Percentiles rank a stretch among this genome's conserved stretches.
Conservation (phyloP, 2,888 invertebrate species). For the Spisula subtruncata region DNA sequence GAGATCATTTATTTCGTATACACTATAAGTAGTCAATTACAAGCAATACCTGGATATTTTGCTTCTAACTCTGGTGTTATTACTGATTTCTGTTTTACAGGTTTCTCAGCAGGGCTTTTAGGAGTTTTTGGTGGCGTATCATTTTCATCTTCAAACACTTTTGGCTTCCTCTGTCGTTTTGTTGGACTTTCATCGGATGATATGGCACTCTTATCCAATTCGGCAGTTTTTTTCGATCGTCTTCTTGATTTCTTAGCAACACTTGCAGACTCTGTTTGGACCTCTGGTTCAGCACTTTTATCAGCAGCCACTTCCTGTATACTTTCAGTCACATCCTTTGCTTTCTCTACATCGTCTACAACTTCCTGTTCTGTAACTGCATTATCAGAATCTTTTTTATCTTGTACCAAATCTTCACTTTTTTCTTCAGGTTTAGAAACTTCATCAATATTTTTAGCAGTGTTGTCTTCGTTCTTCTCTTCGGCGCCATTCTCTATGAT, state of each 20-base stretch:
- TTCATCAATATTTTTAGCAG: slow-evolving; percentile 2
- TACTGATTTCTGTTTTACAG: slow-evolving; percentile 63
- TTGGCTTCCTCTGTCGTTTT: slow-evolving; percentile 74
- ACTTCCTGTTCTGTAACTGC: background rate
- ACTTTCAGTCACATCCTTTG: slow-evolving; percentile 25
- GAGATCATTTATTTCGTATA: too few relatives aligned
- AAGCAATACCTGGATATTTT: slow-evolving; percentile 64
- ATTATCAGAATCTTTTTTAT: background rate
- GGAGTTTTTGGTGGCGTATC: slow-evolving; percentile 58
- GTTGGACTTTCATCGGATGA: slow-evolving; percentile 55
- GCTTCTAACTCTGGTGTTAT: slow-evolving; percentile 59
- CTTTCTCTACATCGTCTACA: background rate
- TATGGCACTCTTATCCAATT: slow-evolving; percentile 20
- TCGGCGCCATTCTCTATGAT: background rate
- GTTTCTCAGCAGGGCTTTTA: slow-evolving; percentile 57
- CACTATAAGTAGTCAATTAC: background rate
- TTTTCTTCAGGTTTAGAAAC: background rate
- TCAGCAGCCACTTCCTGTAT: slow-evolving; percentile 19
- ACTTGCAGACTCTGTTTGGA: slow-evolving; percentile 23
- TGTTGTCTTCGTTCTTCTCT: background rate
- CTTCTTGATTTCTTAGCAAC: slow-evolving; percentile 3
- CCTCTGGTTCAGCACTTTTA: slow-evolving; percentile 18
- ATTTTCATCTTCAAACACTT: slow-evolving; percentile 69
- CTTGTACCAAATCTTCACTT: background rate
- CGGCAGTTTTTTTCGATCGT: background rate